Percentiles rank a stretch among this genome's conserved stretches.
Evolutionary conservation across 2,888 invertebrate species (phyloP).

Genomic region (Yponomeuta sedellus): DNA sequence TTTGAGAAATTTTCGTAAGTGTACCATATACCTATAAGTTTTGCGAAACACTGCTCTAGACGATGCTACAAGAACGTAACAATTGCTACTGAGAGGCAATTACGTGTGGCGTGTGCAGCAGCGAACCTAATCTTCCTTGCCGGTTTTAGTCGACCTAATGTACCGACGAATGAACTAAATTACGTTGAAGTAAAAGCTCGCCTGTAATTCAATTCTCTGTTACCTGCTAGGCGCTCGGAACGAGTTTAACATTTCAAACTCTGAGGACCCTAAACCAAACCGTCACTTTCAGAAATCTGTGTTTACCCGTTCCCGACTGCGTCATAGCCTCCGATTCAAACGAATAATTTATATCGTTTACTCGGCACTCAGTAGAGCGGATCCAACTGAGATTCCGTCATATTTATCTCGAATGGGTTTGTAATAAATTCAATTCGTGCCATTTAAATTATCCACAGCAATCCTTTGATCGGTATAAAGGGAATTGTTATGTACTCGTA

Average conservation of each 20-base stretch:
- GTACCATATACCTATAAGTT: too few relatives aligned
- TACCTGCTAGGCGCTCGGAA: background rate
- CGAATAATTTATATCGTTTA: background rate
- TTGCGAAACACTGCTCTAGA: too few relatives aligned
- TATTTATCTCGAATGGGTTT: background rate
- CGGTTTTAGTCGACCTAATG: background rate
- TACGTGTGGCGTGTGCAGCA: background rate
- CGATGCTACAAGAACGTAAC: background rate
- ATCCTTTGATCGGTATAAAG: background rate
- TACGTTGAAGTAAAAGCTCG: background rate
- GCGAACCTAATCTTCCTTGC: background rate
- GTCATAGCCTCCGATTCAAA: background rate
- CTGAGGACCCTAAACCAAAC: background rate
- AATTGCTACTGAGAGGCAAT: background rate
- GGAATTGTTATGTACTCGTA: background rate
- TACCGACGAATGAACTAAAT: background rate
- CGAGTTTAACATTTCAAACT: background rate
- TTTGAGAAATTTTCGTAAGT: too few relatives aligned
- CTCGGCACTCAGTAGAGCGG: background rate
- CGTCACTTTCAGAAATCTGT: background rate
- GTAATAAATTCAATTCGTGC: background rate
- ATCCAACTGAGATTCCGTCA: background rate
- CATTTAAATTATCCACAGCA: background rate
- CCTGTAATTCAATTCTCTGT: background rate
- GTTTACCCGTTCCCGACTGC: background rate